phyloP scores from a whole-genome alignment of 2,113 vertebrate genomes.

The Anolis carolinensis region DNA sequence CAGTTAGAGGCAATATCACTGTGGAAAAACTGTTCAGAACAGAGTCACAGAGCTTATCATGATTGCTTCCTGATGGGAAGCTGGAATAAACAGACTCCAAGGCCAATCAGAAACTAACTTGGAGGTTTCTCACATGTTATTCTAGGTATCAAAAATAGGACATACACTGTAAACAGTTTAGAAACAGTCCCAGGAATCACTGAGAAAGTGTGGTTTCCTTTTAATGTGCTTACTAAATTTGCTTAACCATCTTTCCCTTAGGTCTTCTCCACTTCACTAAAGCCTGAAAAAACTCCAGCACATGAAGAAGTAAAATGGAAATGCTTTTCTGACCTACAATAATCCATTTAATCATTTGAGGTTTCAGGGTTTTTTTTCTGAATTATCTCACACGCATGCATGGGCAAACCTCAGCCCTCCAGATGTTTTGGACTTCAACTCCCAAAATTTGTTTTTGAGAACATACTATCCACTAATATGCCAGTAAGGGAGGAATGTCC shows the following conservation, averaged over 20 bases:
- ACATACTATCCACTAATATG: too few species aligned
- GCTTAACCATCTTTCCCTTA: conserved; percentile 67
- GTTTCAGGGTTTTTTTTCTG: neutral
- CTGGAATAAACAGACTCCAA: conserved; percentile 74
- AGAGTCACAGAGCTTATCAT: conserved; percentile 79
- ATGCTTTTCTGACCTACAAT: neutral
- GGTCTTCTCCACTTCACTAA: conserved; percentile 26
- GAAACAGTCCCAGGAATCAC: conserved; percentile 81
- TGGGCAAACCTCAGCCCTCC: too few species aligned
- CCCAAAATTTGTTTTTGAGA: too few species aligned
- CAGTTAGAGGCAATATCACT: conserved; percentile 65
- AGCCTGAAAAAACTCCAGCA: conserved; percentile 13
- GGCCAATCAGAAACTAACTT: conserved; percentile 65
- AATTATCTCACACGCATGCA: too few species aligned
- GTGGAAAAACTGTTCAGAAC: conserved; percentile 72
- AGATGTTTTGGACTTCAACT: too few species aligned
- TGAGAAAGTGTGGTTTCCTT: conserved; percentile 78
- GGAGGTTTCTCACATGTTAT: conserved; percentile 75
- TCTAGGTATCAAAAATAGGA: conserved; percentile 83
- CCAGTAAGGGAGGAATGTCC: too few species aligned
- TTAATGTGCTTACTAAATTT: conserved; percentile 64
- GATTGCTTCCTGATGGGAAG: conserved; percentile 85
- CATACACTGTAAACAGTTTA: conserved; percentile 73
- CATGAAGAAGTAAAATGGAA: conserved; percentile 18
- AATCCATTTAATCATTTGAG: neutral